Percentiles rank a stretch among this genome's conserved stretches.
Conservation (phyloP, 2,113 vertebrate genomes). For the Probosciger aterrimus region DNA sequence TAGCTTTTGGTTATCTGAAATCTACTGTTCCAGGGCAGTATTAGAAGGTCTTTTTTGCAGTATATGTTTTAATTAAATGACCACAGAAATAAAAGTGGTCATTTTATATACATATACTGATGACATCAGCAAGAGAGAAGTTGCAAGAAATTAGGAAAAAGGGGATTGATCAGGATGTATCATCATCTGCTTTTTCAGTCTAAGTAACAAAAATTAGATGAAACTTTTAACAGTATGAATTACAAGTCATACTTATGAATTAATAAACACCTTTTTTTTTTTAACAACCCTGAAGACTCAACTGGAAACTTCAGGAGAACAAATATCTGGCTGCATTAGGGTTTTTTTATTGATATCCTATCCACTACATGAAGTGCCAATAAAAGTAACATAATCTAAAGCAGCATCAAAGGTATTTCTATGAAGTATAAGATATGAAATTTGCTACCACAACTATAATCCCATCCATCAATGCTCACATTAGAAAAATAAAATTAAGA, state of each 20-base stretch:
- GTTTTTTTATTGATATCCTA: background rate
- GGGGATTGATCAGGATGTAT: background rate
- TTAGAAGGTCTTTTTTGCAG: background rate
- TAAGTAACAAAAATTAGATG: background rate
- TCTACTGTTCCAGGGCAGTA: background rate
- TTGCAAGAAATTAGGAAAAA: background rate
- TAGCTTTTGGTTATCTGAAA: background rate
- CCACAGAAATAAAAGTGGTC: background rate
- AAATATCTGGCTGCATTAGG: background rate
- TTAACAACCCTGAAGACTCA: background rate
- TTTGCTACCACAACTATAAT: background rate
- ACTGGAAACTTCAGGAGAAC: background rate
- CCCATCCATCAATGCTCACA: background rate
- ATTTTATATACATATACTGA: background rate
- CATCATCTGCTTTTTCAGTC: background rate
- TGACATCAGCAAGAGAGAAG: background rate
- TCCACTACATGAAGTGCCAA: background rate
- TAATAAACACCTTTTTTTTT: background rate
- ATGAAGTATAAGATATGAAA: background rate
- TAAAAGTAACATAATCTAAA: background rate
- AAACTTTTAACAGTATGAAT: background rate
- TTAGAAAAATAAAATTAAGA: background rate
- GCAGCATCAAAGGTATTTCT: background rate
- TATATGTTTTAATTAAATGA: background rate
- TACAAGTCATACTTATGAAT: background rate